Conservation (phyloP, 2,888 invertebrate genomes). For the Drosophila eohydei region DNA sequence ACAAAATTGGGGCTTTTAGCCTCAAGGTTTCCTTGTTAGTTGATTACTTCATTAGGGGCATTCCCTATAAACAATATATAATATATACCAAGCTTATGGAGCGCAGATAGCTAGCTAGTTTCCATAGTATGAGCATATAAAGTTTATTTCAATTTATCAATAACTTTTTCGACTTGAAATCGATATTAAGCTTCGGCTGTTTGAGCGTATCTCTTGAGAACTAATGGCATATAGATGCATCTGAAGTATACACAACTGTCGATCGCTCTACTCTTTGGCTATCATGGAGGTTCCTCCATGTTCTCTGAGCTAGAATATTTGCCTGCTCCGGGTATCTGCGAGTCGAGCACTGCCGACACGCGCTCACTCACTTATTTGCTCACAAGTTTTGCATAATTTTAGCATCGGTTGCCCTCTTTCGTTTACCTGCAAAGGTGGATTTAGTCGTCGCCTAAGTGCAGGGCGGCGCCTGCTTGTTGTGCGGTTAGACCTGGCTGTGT, state of each 20-base stretch:
- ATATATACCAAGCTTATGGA: not conserved
- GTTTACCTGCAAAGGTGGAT: not conserved
- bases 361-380: not conserved
- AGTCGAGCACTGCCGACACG: not conserved
- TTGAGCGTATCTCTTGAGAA: not conserved
- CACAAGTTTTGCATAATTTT: not conserved
- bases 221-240: not conserved
- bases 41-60: not conserved
- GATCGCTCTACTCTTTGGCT: not conserved
- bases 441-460: constrained; percentile 13
- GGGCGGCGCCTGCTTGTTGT: constrained; percentile 40
- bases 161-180: not conserved
- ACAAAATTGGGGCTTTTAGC: not conserved
- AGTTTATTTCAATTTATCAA: too few relatives aligned
- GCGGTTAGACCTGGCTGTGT: constrained; percentile 29
- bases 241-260: not conserved
- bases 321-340: not conserved
- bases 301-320: not conserved
- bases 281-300: too few relatives aligned
- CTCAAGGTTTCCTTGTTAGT: not conserved
- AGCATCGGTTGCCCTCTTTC: not conserved
- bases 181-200: not conserved
- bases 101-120: not conserved
- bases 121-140: too few relatives aligned
- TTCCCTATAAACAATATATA: not conserved